These are phyloP conservation scores for Macroteleia sp. DNA, from an alignment of 2,888 invertebrate species.

Conservation along the genomic window DNA sequence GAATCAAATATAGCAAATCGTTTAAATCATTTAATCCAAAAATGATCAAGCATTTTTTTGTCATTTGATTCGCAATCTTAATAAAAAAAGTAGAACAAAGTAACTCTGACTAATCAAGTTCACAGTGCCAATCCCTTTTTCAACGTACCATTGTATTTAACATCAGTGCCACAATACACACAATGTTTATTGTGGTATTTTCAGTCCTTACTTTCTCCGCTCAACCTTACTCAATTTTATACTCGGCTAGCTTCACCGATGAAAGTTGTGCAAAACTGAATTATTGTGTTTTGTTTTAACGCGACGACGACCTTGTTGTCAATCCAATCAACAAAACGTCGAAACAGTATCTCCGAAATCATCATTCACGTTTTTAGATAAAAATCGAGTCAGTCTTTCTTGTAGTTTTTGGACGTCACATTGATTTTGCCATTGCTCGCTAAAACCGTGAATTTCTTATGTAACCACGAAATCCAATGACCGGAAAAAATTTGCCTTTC, in stretches of 20 bases:
- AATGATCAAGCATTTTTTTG: too few relatives aligned
- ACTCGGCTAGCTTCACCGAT: conserved; percentile 48
- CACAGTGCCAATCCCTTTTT: conserved; percentile 10
- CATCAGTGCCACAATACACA: conserved; percentile 1
- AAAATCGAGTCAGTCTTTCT: conserved; percentile 9
- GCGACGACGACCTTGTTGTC: conserved; percentile 39
- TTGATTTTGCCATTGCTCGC: conserved; percentile 7
- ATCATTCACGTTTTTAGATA: background rate
- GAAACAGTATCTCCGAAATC: conserved; percentile 14
- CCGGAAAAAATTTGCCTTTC: conserved; percentile 2
- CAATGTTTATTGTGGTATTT: conserved; percentile 41
- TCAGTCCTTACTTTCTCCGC: conserved; percentile 43
- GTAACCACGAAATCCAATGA: conserved; percentile 14
- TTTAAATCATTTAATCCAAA: too few relatives aligned
- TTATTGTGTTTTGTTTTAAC: conserved; percentile 46
- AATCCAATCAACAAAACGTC: conserved; percentile 1
- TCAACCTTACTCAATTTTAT: conserved; percentile 56
- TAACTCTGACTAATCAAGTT: conserved; percentile 9
- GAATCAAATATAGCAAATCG: too few relatives aligned
- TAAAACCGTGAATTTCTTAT: conserved; percentile 3
- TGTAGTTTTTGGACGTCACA: conserved; percentile 8
- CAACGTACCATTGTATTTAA: conserved; percentile 25
- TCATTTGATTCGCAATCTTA: too few relatives aligned
- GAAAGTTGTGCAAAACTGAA: conserved; percentile 53
- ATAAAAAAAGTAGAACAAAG: conserved; percentile 5